phyloP scores from a whole-genome alignment of 2,797 vertebrate genomes.

The Chromobotia macracanthus region DNA sequence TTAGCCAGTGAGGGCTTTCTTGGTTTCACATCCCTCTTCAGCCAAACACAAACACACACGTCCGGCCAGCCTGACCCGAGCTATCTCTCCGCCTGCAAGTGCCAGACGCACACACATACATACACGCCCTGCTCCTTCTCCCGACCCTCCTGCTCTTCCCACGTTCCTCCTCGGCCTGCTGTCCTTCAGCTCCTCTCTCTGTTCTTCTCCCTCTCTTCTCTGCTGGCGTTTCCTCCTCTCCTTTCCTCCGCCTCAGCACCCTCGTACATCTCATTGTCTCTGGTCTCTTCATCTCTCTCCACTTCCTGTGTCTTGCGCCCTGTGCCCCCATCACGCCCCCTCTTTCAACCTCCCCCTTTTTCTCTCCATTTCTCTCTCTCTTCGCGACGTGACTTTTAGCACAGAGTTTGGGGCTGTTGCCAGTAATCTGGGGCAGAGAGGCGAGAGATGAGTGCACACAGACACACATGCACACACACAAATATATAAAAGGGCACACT shows the following conservation, averaged over 20 bases:
- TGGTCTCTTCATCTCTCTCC: constrained; percentile 78
- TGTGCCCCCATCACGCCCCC: constrained; percentile 73
- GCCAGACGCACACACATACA: constrained; percentile 81
- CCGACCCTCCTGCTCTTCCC: constrained; percentile 48
- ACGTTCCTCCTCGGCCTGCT: constrained; percentile 45
- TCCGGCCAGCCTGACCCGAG: constrained; percentile 83
- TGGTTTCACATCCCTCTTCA: constrained; percentile 84
- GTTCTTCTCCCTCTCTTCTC: constrained; percentile 31
- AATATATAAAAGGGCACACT: constrained; percentile 33
- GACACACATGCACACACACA: constrained; percentile 40
- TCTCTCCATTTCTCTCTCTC: constrained; percentile 64
- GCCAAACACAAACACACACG: constrained; percentile 87
- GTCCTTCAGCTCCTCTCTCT: constrained; percentile 34
- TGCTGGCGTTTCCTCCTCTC: constrained; percentile 52
- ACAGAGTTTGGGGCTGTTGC: constrained; percentile 77
- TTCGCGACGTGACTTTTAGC: constrained; percentile 80
- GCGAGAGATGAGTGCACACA: constrained; percentile 68
- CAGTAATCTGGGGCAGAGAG: constrained; percentile 76
- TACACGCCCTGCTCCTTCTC: constrained; percentile 39
- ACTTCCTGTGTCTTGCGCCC: constrained; percentile 82
- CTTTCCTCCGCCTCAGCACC: constrained; percentile 53
- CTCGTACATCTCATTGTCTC: constrained; percentile 71
- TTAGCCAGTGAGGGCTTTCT: constrained; percentile 79
- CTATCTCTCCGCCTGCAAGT: constrained; percentile 79
- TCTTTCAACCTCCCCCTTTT: constrained; percentile 62